Conservation (phyloP, 2,888 invertebrate genomes). For the Mimumesa dahlbomi region DNA sequence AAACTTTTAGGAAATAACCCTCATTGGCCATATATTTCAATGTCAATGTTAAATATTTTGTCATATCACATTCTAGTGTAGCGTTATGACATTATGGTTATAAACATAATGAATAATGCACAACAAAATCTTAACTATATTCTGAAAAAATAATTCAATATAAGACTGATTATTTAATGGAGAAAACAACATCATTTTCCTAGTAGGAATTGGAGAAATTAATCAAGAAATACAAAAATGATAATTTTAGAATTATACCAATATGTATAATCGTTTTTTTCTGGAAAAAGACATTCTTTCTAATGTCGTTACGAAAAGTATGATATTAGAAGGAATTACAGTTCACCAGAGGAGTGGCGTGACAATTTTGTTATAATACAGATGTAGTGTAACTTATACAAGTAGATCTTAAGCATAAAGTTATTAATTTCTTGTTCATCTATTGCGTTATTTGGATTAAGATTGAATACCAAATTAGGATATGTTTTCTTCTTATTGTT, state of each 20-base stretch:
- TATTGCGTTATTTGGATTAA: slow-evolving; percentile 32
- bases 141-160: background rate
- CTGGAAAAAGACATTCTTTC: too few species aligned
- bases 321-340: slow-evolving; percentile 9
- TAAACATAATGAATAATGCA: slow-evolving; percentile 13
- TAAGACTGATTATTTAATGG: background rate
- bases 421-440: slow-evolving; percentile 40
- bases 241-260: slow-evolving; percentile 12
- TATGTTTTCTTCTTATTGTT: too few species aligned
- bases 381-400: slow-evolving; percentile 30
- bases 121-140: slow-evolving; percentile 22
- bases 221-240: slow-evolving; percentile 16
- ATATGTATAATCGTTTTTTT: slow-evolving; percentile 11
- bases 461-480: slow-evolving; percentile 23
- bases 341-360: slow-evolving; percentile 17
- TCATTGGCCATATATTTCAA: slow-evolving; percentile 1
- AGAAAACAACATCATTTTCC: slow-evolving; percentile 8
- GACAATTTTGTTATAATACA: slow-evolving; percentile 35
- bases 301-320: too few species aligned
- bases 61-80: slow-evolving; percentile 12
- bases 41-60: slow-evolving; percentile 20
- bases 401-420: slow-evolving; percentile 43
- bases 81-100: slow-evolving; percentile 19
- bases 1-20: slow-evolving; percentile 2
- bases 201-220: background rate